These are phyloP conservation scores for Aphaenogaster ashmeadi DNA, from an alignment of 1,140 invertebrate species.

Conservation along the genomic window DNA sequence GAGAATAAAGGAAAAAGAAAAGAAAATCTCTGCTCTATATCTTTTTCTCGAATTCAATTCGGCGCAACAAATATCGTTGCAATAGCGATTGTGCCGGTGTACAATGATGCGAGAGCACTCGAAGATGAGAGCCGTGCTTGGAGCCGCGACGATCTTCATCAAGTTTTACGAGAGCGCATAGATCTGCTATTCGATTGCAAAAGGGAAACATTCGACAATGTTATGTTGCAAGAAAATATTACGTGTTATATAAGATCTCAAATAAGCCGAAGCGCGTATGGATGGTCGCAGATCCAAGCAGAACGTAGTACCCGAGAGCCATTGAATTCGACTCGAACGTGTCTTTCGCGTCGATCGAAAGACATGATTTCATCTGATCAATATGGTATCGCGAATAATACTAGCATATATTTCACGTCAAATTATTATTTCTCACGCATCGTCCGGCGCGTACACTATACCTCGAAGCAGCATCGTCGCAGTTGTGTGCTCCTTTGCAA, in stretches of 20 bases:
- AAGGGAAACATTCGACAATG: slow-evolving; percentile 10
- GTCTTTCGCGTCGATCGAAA: slow-evolving; percentile 11
- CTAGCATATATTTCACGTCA: slow-evolving; percentile 11
- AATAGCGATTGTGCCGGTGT: not conserved
- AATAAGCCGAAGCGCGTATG: not conserved
- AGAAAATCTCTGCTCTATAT: not conserved
- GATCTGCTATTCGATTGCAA: not conserved
- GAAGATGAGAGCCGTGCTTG: slow-evolving; percentile 42
- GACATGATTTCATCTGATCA: not conserved
- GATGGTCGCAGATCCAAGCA: slow-evolving; percentile 56
- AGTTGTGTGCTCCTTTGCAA: slow-evolving; percentile 3
- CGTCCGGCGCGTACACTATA: not conserved
- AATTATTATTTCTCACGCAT: slow-evolving; percentile 37
- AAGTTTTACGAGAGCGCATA: slow-evolving; percentile 18
- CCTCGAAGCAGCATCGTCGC: slow-evolving; percentile 49
- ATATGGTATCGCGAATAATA: not conserved
- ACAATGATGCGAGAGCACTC: slow-evolving; percentile 32
- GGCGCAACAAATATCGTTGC: slow-evolving; percentile 41
- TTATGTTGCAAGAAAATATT: slow-evolving; percentile 11
- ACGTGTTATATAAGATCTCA: not conserved
- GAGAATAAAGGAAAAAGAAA: not conserved
- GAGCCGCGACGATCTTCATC: slow-evolving; percentile 49
- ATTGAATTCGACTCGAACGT: slow-evolving; percentile 13
- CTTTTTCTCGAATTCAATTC: slow-evolving; percentile 12
- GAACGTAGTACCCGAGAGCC: slow-evolving; percentile 62